Evolutionary conservation across 2,797 vertebrate genomes (phyloP).

Genomic region (Clarias laeviceps): DNA sequence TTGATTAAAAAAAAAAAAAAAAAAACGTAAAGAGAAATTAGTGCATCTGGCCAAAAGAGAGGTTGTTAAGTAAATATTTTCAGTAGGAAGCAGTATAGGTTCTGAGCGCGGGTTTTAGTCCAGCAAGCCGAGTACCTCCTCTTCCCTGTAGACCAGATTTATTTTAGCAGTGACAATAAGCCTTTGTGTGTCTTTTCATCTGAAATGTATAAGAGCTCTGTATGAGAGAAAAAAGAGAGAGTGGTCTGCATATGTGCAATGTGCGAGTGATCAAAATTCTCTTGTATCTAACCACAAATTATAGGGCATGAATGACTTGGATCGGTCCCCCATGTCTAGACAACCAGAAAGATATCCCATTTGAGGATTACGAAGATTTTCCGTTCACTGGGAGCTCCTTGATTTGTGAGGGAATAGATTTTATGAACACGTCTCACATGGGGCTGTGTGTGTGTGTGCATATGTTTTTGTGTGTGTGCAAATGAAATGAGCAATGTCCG

Average conservation of each 20-base stretch:
- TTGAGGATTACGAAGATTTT: slow-evolving; percentile 70
- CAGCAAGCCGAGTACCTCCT: slow-evolving; percentile 3
- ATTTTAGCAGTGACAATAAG: slow-evolving; percentile 40
- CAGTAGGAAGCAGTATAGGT: slow-evolving; percentile 20
- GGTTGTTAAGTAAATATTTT: slow-evolving; percentile 44
- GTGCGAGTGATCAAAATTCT: slow-evolving; percentile 58
- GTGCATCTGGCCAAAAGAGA: slow-evolving; percentile 13
- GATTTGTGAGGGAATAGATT: slow-evolving; percentile 50
- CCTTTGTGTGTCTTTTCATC: slow-evolving; percentile 40
- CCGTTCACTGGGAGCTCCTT: slow-evolving; percentile 62
- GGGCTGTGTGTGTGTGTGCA: slow-evolving; percentile 35
- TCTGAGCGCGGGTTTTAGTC: not conserved
- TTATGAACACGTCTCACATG: slow-evolving; percentile 39
- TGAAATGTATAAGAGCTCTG: slow-evolving; percentile 29
- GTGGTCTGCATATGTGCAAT: slow-evolving; percentile 20
- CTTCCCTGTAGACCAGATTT: slow-evolving; percentile 26
- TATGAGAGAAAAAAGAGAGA: slow-evolving; percentile 5
- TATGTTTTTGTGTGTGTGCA: not conserved
- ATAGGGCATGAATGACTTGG: slow-evolving; percentile 58
- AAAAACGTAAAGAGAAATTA: slow-evolving; percentile 1
- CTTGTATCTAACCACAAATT: slow-evolving; percentile 71
- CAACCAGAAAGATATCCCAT: slow-evolving; percentile 57
- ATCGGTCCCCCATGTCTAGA: slow-evolving; percentile 52
- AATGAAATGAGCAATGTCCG: slow-evolving; percentile 15
- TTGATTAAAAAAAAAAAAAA: not conserved